Conservation (phyloP, 2,888 invertebrate species). For the Eupithecia pulchellata region DNA sequence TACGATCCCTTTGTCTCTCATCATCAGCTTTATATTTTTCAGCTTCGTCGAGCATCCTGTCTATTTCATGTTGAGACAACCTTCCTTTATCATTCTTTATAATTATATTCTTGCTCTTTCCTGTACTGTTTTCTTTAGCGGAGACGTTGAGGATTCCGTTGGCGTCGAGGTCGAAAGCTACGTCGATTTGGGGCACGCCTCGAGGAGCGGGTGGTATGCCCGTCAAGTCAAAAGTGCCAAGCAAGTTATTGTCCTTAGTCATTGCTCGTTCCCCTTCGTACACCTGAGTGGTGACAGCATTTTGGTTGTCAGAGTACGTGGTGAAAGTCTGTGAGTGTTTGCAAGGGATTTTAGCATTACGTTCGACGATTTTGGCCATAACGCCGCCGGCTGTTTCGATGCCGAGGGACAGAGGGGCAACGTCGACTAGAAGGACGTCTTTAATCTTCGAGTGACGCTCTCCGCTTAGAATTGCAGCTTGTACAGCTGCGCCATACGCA, state of each 20-base stretch:
- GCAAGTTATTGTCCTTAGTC: constrained; percentile 90
- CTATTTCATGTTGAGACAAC: constrained; percentile 92
- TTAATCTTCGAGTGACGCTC: constrained; percentile 91
- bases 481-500: constrained; percentile 91
- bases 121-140: constrained; percentile 88
- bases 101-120: constrained; percentile 90
- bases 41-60: constrained; percentile 91
- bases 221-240: constrained; percentile 87
- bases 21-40: constrained; percentile 90
- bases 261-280: constrained; percentile 91
- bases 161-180: constrained; percentile 90
- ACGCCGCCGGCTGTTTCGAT: constrained; percentile 93
- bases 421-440: constrained; percentile 86
- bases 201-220: constrained; percentile 89
- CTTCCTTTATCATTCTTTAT: constrained; percentile 94
- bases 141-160: constrained; percentile 93
- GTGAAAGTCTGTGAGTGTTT: constrained; percentile 90
- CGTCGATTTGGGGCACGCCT: constrained; percentile 88
- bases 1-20: constrained; percentile 86
- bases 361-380: constrained; percentile 90
- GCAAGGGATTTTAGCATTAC: constrained; percentile 89
- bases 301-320: constrained; percentile 92
- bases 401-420: constrained; percentile 87
- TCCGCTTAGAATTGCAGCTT: constrained; percentile 89
- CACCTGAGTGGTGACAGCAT: constrained; percentile 89